Conservation (phyloP, 2,797 vertebrate species). For the Spizella passerina region DNA sequence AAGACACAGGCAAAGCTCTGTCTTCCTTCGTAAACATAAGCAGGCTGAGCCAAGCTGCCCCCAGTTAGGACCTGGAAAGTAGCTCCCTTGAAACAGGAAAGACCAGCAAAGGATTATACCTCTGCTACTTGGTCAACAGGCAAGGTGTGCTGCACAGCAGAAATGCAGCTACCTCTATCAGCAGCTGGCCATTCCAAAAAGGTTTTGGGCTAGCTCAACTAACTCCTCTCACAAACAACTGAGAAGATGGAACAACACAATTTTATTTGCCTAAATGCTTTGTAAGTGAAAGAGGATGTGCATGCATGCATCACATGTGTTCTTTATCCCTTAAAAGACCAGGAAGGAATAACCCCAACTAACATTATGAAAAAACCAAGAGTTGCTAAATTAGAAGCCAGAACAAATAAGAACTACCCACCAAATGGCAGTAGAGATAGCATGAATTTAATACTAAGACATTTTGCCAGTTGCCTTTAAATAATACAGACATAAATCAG, state of each 20-base stretch:
- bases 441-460: not conserved
- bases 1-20: rapidly evolving
- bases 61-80: not conserved
- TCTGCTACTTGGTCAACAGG: not conserved
- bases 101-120: not conserved
- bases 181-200: not conserved
- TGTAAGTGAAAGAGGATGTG: not conserved
- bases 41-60: not conserved
- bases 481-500: not conserved
- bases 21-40: not conserved
- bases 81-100: not conserved
- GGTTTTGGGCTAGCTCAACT: not conserved
- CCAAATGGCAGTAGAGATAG: not conserved
- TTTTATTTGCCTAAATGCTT: not conserved
- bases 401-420: not conserved
- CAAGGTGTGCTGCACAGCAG: not conserved
- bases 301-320: rapidly evolving
- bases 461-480: not conserved
- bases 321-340: not conserved
- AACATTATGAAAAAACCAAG: not conserved
- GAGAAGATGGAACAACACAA: not conserved
- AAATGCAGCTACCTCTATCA: not conserved
- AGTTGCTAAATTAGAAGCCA: not conserved
- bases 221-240: not conserved
- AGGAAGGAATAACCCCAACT: not conserved